phyloP scores from a whole-genome alignment of 2,797 vertebrate species.

The Gymnocypris eckloni region DNA sequence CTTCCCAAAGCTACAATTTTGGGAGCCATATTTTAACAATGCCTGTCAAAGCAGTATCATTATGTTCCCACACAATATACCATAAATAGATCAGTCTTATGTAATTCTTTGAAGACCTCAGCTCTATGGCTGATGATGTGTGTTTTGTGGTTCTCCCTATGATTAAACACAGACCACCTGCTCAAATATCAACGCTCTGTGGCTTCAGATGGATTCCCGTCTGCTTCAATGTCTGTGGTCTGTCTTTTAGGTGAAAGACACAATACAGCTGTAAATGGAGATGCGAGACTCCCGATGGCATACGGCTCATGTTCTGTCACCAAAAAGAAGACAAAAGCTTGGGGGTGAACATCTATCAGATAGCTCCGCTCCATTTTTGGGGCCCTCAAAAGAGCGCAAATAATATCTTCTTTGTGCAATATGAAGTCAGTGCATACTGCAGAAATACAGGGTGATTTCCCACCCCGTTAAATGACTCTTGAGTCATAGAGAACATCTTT shows the following conservation, averaged over 20 bases:
- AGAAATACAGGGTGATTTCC: slow-evolving; percentile 55
- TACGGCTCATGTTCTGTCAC: slow-evolving; percentile 32
- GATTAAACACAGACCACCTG: slow-evolving; percentile 38
- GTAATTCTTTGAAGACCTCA: slow-evolving; percentile 24
- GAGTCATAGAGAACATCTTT: slow-evolving; percentile 56
- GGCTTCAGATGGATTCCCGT: slow-evolving; percentile 20
- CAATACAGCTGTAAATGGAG: slow-evolving; percentile 48
- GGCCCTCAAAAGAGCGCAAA: slow-evolving; percentile 36
- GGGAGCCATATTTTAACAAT: slow-evolving; percentile 21
- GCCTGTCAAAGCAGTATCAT: slow-evolving; percentile 32
- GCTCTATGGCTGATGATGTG: slow-evolving; percentile 1
- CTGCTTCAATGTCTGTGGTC: slow-evolving; percentile 20
- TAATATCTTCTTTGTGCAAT: slow-evolving; percentile 57
- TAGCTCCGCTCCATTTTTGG: slow-evolving; percentile 18
- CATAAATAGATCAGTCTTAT: slow-evolving; percentile 17
- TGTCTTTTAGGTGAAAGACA: slow-evolving; percentile 10
- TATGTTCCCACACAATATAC: slow-evolving; percentile 13
- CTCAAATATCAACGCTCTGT: slow-evolving; percentile 21
- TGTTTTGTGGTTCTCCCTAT: slow-evolving; percentile 21
- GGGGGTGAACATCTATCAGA: slow-evolving; percentile 29
- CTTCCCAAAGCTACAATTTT: slow-evolving; percentile 26
- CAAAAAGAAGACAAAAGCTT: slow-evolving; percentile 43
- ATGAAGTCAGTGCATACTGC: slow-evolving; percentile 36
- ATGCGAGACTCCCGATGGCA: slow-evolving; percentile 13
- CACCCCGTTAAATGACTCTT: slow-evolving; percentile 44